Evolutionary conservation across 2,797 vertebrate genomes (phyloP).

Genomic region (Serranus cabrilla): DNA sequence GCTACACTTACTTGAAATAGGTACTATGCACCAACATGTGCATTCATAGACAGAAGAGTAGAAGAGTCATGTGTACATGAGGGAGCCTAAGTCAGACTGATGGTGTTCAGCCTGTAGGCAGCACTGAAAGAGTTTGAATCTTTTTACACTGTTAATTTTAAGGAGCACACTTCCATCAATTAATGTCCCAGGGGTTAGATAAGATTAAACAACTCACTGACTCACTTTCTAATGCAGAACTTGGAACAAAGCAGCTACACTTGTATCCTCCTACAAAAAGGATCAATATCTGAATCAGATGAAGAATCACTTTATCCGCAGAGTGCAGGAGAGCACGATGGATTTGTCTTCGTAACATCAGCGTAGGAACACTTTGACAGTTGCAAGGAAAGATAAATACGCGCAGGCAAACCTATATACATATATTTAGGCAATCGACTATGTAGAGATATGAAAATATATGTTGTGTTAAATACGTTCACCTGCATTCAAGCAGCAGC

Average conservation of each 20-base stretch:
- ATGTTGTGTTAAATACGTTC: neutral
- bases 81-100: neutral
- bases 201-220: constrained; percentile 56
- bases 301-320: constrained; percentile 65
- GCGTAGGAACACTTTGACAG: constrained; percentile 37
- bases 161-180: constrained; percentile 53
- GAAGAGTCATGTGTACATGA: neutral
- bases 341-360: constrained; percentile 60
- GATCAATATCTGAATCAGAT: constrained; percentile 71
- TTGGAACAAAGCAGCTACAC: constrained; percentile 56
- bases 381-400: constrained; percentile 51
- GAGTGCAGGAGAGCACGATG: constrained; percentile 23
- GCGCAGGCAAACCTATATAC: neutral
- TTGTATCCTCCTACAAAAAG: constrained; percentile 45
- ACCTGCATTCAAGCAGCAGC: neutral
- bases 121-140: constrained; percentile 29
- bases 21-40: neutral
- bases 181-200: constrained; percentile 45
- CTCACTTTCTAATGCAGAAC: constrained; percentile 61
- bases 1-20: neutral
- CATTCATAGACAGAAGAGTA: neutral
- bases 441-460: constrained; percentile 8
- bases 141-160: constrained; percentile 38
- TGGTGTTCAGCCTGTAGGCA: constrained; percentile 2
- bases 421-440: neutral